These are phyloP conservation scores for Gouania willdenowi DNA, from an alignment of 2,797 vertebrate species.

Conservation along the genomic window DNA sequence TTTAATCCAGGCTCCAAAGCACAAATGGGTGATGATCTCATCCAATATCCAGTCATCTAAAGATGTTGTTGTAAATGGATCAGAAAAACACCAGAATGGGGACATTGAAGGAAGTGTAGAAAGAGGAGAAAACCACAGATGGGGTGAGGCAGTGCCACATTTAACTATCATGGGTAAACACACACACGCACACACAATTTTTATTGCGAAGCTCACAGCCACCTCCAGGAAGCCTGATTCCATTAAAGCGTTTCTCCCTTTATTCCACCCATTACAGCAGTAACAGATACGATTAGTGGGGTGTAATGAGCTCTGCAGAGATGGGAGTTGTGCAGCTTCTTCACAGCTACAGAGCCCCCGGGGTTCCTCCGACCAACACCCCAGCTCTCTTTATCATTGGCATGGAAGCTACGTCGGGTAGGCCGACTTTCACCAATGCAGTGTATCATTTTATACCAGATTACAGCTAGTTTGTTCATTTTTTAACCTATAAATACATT, in stretches of 20 bases:
- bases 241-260: slow-evolving; percentile 34
- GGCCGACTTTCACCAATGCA: too few species aligned
- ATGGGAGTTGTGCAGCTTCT: slow-evolving; percentile 40
- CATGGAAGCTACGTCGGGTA: too few species aligned
- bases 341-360: slow-evolving; percentile 36
- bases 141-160: slow-evolving; percentile 19
- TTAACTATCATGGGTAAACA: slow-evolving; percentile 13
- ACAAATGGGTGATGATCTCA: slow-evolving; percentile 9
- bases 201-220: slow-evolving; percentile 19
- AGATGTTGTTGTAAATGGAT: slow-evolving; percentile 42
- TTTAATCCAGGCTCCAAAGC: slow-evolving; percentile 19
- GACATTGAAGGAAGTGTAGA: slow-evolving; percentile 27
- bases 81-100: slow-evolving; percentile 38
- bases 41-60: slow-evolving; percentile 42
- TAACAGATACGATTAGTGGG: slow-evolving; percentile 59
- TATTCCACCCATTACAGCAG: slow-evolving; percentile 39
- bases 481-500: too few species aligned
- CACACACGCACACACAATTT: slow-evolving; percentile 8
- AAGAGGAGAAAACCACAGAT: slow-evolving; percentile 27
- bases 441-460: too few species aligned
- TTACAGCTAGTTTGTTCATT: too few species aligned
- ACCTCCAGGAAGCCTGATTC: slow-evolving; percentile 45
- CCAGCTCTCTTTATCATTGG: slow-evolving; percentile 6
- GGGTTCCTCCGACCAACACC: slow-evolving; percentile 25
- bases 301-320: slow-evolving; percentile 70